Base-by-base conservation (phyloP, 2,888 invertebrate species). In the Drosophila nigricruria region DNA sequence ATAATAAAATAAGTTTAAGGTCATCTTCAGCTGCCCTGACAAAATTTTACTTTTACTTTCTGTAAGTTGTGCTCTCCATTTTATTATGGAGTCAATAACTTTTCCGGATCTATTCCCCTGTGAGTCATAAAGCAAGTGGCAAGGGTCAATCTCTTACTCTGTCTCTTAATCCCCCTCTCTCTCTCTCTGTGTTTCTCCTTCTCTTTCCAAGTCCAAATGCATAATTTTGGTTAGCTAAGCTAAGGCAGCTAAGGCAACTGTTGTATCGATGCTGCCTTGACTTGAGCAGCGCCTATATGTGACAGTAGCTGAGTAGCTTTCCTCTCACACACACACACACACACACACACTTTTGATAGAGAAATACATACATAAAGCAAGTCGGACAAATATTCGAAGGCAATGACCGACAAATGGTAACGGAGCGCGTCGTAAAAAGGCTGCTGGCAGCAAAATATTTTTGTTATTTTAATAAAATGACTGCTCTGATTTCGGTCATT, bases 401-500 rank as follows among this genome's bases (percentile, higher is more conserved):
- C 81, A 83, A 73, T 87, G 78, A 89, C 89, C 86, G 70, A 61
- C 82, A 75, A 89, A 74, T 66, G 71, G 66, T 66, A 74, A 40
- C 65, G 61, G 52, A 52, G 32, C 60, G 63, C 42, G 38, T 73
- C 71, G 70, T 72, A 74, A 79, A 88, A 77, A 64, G 70, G 76
- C 82, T 86, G 73, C 70, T 65, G 75, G 75, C 70, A 72, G 67
- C 68, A 78, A 79, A 84, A 79, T 81, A 81, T 84, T 78, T 84
- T 73, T 84, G 82, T 76, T 88, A 81, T 85, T 84, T 89, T 77
- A 84, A 89, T 85, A 89, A 89, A 84, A 87, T 79, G 78, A 75
- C 66, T 66, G 77, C 82, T 76, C 82, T 89, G 85, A 89, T 85
- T 85, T 85, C 77, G 70, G 70, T 74, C 79, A 84, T 88, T 83